Conservation (phyloP, 2,888 invertebrate species). For the Drosophila setosimentum region DNA sequence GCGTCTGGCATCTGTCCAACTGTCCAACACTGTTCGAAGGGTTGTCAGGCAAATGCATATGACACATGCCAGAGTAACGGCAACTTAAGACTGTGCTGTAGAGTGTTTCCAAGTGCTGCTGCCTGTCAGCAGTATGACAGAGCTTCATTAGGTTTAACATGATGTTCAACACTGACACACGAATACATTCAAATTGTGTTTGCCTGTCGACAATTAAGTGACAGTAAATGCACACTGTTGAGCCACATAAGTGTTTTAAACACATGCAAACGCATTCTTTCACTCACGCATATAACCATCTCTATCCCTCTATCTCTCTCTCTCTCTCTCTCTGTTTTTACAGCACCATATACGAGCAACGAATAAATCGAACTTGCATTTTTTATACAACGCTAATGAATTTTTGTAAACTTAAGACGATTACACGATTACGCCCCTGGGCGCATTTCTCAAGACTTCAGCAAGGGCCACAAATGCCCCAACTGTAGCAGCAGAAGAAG, state of each 20-base stretch:
- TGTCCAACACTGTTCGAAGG: slow-evolving; percentile 43
- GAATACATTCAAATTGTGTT: slow-evolving; percentile 38
- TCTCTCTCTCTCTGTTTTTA: slow-evolving; percentile 24
- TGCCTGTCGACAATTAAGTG: slow-evolving; percentile 70
- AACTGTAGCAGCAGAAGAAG: slow-evolving; percentile 60
- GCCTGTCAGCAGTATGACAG: slow-evolving; percentile 34
- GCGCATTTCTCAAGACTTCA: slow-evolving; percentile 54
- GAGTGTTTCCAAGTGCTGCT: slow-evolving; percentile 36
- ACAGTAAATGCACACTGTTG: slow-evolving; percentile 73
- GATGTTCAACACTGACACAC: slow-evolving; percentile 29
- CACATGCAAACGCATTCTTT: slow-evolving; percentile 6
- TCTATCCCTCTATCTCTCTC: not conserved
- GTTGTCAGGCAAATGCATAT: slow-evolving; percentile 71
- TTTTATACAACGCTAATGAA: slow-evolving; percentile 55
- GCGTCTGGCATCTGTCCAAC: slow-evolving; percentile 22
- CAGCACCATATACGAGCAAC: slow-evolving; percentile 69
- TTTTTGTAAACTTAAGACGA: slow-evolving; percentile 64
- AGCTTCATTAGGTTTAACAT: slow-evolving; percentile 67
- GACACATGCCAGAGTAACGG: slow-evolving; percentile 68
- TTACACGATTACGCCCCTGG: slow-evolving; percentile 33
- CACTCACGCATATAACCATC: not conserved
- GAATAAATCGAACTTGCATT: slow-evolving; percentile 71
- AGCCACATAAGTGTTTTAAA: slow-evolving; percentile 41
- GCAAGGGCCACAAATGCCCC: slow-evolving; percentile 55
- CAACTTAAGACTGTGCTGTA: slow-evolving; percentile 39